These are phyloP conservation scores for Falco peregrinus DNA, from an alignment of 2,797 vertebrate species.

Conservation along the genomic window DNA sequence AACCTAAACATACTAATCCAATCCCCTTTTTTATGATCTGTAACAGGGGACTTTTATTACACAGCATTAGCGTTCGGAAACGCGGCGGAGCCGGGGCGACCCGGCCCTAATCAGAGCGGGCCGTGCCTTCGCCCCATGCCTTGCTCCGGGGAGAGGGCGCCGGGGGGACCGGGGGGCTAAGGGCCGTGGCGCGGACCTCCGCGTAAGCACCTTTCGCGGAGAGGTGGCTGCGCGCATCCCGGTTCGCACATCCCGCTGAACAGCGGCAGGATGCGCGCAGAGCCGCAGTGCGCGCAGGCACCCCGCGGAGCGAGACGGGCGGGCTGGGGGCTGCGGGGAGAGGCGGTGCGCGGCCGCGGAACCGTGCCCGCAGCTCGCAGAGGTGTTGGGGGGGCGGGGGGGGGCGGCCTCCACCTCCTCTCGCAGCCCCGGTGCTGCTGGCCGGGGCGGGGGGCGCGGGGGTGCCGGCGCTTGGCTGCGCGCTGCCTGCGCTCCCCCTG, in stretches of 20 bases:
- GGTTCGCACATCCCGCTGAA: neutral
- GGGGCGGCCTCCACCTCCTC: neutral
- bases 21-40: constrained; percentile 67
- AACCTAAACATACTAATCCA: constrained; percentile 58
- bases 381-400: neutral
- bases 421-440: neutral
- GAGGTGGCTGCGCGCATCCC: neutral
- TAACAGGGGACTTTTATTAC: constrained; percentile 63
- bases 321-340: neutral
- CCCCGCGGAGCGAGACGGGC: neutral
- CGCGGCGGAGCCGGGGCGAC: constrained; percentile 9
- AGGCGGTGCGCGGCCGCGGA: neutral
- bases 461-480: neutral
- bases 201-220: neutral
- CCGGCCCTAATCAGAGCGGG: neutral
- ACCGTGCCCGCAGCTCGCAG: neutral
- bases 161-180: neutral
- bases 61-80: constrained; percentile 45
- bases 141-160: neutral
- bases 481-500: neutral
- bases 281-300: neutral
- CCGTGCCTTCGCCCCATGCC: neutral
- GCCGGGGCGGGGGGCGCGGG: neutral
- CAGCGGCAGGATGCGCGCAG: neutral
- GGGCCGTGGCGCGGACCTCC: neutral